Evolutionary conservation across 1,140 invertebrate species (phyloP).

Genomic region (Coelopa frigida): DNA sequence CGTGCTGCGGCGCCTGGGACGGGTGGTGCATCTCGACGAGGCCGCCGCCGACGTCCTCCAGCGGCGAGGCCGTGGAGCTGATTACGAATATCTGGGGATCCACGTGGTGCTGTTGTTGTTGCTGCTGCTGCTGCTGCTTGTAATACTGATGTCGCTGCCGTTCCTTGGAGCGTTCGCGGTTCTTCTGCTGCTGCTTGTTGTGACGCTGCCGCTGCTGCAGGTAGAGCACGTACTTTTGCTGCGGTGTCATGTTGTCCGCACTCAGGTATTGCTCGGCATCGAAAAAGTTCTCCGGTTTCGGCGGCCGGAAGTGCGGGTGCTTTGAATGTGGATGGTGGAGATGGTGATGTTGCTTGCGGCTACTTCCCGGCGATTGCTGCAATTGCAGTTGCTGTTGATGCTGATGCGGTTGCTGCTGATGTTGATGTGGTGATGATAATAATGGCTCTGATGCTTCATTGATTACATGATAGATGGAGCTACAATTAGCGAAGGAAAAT

Average conservation of each 20-base stretch:
- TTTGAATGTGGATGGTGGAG: background rate
- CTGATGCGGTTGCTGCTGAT: slow-evolving; percentile 2
- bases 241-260: slow-evolving; percentile 28
- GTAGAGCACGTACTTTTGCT: slow-evolving; percentile 41
- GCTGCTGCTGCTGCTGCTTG: slow-evolving; percentile 17
- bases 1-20: background rate
- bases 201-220: slow-evolving; percentile 39
- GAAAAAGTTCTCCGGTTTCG: slow-evolving; percentile 12
- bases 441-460: slow-evolving; percentile 9
- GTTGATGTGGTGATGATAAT: slow-evolving; percentile 5
- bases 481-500: slow-evolving; percentile 5
- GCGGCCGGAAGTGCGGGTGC: slow-evolving; percentile 9
- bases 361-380: slow-evolving; percentile 1
- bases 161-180: slow-evolving; percentile 13
- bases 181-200: slow-evolving; percentile 29
- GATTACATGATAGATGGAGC: slow-evolving; percentile 11
- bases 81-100: slow-evolving; percentile 21
- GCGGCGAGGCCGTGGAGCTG: slow-evolving; percentile 20
- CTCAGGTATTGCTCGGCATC: slow-evolving; percentile 2
- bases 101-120: slow-evolving; percentile 22
- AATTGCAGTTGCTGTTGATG: slow-evolving; percentile 17
- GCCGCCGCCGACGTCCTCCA: slow-evolving; percentile 17
- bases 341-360: slow-evolving; percentile 23
- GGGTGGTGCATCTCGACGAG: background rate
- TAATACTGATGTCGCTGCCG: slow-evolving; percentile 12